Conservation (phyloP, 2,113 vertebrate genomes). For the Takifugu flavidus region DNA sequence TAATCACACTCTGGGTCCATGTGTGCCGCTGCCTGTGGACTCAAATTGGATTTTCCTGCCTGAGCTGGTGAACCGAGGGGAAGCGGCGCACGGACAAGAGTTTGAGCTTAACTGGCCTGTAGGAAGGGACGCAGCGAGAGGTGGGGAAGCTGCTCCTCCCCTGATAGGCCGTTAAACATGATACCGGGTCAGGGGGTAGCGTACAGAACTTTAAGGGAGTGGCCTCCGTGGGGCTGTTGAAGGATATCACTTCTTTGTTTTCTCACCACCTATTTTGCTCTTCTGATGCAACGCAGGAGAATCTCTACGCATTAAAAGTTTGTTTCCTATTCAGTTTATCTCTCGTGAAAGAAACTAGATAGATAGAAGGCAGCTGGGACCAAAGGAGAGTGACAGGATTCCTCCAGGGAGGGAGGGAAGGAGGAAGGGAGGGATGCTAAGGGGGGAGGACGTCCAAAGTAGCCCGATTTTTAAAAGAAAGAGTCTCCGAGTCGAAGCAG, state of each 20-base stretch:
- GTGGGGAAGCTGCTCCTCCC: slow-evolving; percentile 24
- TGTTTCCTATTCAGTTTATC: neutral
- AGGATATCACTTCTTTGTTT: slow-evolving; percentile 63
- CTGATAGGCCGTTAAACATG: slow-evolving; percentile 56
- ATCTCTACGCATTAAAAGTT: slow-evolving; percentile 6
- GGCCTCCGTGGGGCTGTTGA: slow-evolving; percentile 27
- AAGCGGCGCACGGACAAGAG: slow-evolving; percentile 9
- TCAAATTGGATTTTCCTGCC: slow-evolving; percentile 26
- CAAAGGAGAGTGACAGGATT: slow-evolving; percentile 38
- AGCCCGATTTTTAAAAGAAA: slow-evolving; percentile 29
- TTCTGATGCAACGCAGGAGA: slow-evolving; percentile 18
- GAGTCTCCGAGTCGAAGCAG: slow-evolving; percentile 43
- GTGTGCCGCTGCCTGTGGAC: no score
- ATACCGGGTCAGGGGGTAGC: slow-evolving; percentile 49
- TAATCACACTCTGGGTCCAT: no score
- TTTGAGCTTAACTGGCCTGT: slow-evolving; percentile 7
- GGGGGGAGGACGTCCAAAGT: slow-evolving; percentile 32
- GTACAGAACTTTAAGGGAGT: slow-evolving; percentile 44
- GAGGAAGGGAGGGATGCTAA: slow-evolving; percentile 30
- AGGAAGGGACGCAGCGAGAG: slow-evolving; percentile 41
- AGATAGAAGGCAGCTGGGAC: neutral
- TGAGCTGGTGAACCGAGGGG: slow-evolving; percentile 37
- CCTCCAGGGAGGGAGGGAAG: slow-evolving; percentile 24
- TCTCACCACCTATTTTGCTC: slow-evolving; percentile 23
- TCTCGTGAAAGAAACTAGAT: neutral